Evolutionary conservation across 1,140 invertebrate species (phyloP).

Genomic region (Drosophila pruinosa): DNA sequence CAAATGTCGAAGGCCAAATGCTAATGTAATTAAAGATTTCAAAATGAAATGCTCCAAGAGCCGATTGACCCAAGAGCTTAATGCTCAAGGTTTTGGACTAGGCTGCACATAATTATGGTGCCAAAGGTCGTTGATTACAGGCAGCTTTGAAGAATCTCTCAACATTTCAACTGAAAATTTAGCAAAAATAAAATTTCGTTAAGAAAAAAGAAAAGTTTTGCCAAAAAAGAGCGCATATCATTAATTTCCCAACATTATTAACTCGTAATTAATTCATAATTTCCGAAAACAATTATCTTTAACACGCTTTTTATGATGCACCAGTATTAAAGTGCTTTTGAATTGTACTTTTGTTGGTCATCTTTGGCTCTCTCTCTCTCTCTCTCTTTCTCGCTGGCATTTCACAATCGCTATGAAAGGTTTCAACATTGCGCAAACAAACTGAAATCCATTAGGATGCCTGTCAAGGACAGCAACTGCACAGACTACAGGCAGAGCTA

Average conservation of each 20-base stretch:
- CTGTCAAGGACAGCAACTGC: conserved; percentile 40
- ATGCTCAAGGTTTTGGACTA: background rate
- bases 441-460: conserved; percentile 37
- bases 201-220: background rate
- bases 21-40: conserved; percentile 57
- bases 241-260: background rate
- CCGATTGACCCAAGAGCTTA: conserved; percentile 20
- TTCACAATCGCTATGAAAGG: conserved; percentile 9
- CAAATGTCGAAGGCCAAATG: conserved; percentile 44
- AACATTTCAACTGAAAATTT: too few species aligned
- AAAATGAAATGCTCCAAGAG: conserved; percentile 29
- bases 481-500: background rate
- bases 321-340: background rate
- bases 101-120: background rate
- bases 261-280: background rate
- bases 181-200: too few species aligned
- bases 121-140: background rate
- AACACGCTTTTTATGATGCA: background rate
- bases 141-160: background rate
- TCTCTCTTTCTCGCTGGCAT: background rate
- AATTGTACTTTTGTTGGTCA: conserved; percentile 14
- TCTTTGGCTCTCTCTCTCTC: background rate
- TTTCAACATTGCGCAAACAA: conserved; percentile 29
- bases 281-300: background rate
- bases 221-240: too few species aligned